Percentiles rank a stretch among this genome's conserved stretches.
These are phyloP conservation scores for Siniperca obscura DNA, from an alignment of 2,797 vertebrate species.

Conservation along the genomic window DNA sequence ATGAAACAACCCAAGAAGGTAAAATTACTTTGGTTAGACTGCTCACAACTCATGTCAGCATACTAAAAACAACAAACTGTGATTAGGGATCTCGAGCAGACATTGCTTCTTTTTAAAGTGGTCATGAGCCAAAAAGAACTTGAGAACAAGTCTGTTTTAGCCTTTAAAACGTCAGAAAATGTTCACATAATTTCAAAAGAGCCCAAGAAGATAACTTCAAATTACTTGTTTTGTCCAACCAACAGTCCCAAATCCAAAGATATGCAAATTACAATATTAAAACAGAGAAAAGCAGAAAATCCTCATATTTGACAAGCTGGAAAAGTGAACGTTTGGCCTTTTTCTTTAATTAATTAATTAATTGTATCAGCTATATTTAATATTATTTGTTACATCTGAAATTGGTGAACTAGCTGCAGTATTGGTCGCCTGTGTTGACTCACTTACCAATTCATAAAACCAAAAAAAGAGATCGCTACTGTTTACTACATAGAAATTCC, in stretches of 20 bases:
- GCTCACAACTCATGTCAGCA: background rate
- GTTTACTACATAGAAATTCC: background rate
- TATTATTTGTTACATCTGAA: background rate
- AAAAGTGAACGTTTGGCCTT: background rate
- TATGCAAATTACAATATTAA: background rate
- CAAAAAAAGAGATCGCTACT: background rate
- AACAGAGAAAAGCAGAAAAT: background rate
- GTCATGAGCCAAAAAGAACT: background rate
- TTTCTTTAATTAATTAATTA: background rate
- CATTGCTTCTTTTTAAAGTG: background rate
- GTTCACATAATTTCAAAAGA: constrained; percentile 9
- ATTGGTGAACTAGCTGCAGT: background rate
- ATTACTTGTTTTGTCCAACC: background rate
- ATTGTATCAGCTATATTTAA: background rate
- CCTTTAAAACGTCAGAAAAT: background rate
- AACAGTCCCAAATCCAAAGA: background rate
- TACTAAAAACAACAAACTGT: background rate
- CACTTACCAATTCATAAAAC: background rate
- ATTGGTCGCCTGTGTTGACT: background rate
- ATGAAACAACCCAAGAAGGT: background rate
- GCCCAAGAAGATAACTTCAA: background rate
- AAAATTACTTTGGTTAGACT: background rate
- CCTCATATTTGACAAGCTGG: background rate
- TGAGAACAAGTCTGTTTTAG: too few species aligned
- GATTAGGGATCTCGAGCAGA: background rate